Evolutionary conservation across 2,797 vertebrate genomes (phyloP).

Genomic region (Eulemur rubriventer): DNA sequence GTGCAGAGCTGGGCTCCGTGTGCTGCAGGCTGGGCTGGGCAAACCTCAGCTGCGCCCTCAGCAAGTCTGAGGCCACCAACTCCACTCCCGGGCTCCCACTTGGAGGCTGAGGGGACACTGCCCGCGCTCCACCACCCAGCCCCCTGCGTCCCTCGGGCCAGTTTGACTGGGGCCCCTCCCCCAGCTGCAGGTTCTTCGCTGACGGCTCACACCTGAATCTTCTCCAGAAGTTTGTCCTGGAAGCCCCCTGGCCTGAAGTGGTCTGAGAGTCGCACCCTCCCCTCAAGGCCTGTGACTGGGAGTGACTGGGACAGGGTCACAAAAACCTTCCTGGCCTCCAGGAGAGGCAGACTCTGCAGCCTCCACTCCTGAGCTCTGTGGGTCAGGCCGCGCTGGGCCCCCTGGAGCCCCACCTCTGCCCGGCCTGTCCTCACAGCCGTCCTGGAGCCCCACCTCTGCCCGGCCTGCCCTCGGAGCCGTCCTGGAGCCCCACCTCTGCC

Average conservation of each 20-base stretch:
- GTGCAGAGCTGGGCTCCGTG: neutral
- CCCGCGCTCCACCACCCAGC: no score
- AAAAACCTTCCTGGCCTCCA: neutral
- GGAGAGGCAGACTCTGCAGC: neutral
- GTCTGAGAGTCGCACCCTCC: neutral
- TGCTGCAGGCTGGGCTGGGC: neutral
- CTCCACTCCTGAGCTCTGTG: neutral
- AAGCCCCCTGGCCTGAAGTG: neutral
- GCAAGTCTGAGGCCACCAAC: neutral
- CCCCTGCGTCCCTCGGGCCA: neutral
- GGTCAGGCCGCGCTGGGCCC: neutral
- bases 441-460: no score
- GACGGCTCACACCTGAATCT: neutral
- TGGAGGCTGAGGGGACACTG: neutral
- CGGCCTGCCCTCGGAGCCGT: accelerated
- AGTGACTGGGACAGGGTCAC: neutral
- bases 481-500: neutral
- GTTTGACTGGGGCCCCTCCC: neutral
- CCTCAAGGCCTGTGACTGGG: neutral
- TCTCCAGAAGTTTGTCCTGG: neutral
- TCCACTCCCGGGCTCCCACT: accelerated
- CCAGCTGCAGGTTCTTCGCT: neutral
- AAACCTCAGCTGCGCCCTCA: neutral
- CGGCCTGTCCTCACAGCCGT: no score
- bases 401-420: neutral